Conservation (phyloP, 1,140 invertebrate species). For the Calephelis virginiensis region DNA sequence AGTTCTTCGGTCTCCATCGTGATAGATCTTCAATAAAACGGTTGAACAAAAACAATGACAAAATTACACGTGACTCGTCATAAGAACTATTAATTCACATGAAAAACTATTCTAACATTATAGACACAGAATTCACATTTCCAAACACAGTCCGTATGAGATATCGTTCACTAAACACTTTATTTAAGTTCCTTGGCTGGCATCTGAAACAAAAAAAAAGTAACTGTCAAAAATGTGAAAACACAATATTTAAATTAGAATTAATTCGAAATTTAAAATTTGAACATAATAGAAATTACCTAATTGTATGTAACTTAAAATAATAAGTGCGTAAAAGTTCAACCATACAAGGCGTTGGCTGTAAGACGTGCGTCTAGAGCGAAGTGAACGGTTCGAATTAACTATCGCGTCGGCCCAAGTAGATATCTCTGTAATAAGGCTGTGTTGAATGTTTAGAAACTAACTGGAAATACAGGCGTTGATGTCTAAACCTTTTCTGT, state of each 20-base stretch:
- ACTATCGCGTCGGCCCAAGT: constrained; percentile 41
- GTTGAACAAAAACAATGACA: constrained; percentile 37
- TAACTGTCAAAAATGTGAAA: constrained; percentile 23
- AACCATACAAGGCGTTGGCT: constrained; percentile 20
- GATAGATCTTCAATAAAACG: constrained; percentile 50
- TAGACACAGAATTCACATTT: constrained; percentile 71
- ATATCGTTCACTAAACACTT: constrained; percentile 46
- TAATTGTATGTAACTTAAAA: constrained; percentile 14
- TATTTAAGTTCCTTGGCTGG: constrained; percentile 47
- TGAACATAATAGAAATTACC: too few relatives aligned
- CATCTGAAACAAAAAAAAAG: constrained; percentile 70
- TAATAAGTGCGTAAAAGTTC: constrained; percentile 22
- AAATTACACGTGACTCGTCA: constrained; percentile 68
- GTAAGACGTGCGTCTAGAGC: constrained; percentile 48
- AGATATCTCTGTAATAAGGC: constrained; percentile 44
- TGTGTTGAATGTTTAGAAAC: constrained; percentile 54
- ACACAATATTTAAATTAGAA: neutral
- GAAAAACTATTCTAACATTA: constrained; percentile 60
- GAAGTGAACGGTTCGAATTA: constrained; percentile 49
- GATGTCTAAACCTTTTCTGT: constrained; percentile 60
- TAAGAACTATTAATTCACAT: constrained; percentile 56
- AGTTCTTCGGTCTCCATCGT: constrained; percentile 92
- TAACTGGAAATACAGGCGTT: constrained; percentile 45
- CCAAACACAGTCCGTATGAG: constrained; percentile 46
- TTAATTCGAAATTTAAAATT: constrained; percentile 9